Conservation (phyloP, 2,888 invertebrate genomes). For the Limnephilus rhombicus region DNA sequence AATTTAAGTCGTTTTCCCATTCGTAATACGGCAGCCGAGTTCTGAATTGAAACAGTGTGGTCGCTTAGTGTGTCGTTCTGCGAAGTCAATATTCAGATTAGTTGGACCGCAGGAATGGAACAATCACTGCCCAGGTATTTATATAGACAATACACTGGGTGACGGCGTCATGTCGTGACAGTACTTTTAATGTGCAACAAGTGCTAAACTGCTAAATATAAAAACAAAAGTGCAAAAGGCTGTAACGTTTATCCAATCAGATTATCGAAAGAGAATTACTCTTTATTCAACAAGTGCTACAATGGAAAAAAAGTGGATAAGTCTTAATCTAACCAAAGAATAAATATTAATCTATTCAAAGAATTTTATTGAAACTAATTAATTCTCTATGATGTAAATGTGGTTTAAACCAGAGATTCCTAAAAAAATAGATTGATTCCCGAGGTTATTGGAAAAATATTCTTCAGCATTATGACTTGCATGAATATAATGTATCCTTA, state of each 20-base stretch:
- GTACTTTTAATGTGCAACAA: not conserved
- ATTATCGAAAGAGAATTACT: not conserved
- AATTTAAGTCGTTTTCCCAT: not conserved
- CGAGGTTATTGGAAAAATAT: not conserved
- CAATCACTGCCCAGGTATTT: not conserved
- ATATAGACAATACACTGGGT: not conserved
- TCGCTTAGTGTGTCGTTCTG: slow-evolving; percentile 13
- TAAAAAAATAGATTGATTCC: not conserved
- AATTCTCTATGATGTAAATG: not conserved
- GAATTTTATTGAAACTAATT: not conserved
- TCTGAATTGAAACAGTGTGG: not conserved
- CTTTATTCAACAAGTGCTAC: not conserved
- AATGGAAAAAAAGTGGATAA: too few relatives aligned
- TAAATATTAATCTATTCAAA: not conserved
- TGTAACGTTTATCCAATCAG: not conserved
- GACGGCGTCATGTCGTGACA: slow-evolving; percentile 20
- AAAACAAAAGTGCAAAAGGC: too few relatives aligned
- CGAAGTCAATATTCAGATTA: slow-evolving; percentile 24
- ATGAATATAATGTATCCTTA: not conserved
- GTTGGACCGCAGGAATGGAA: slow-evolving; percentile 26
- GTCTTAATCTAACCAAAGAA: not conserved
- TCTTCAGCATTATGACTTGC: not conserved
- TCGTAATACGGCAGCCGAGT: slow-evolving; percentile 25
- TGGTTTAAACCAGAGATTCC: too few relatives aligned
- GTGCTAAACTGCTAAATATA: not conserved